Evolutionary conservation across 2,888 invertebrate genomes (phyloP), one percentile per base, ranked within the genome.

Genomic region (Zaprionus lineosus): DNA sequence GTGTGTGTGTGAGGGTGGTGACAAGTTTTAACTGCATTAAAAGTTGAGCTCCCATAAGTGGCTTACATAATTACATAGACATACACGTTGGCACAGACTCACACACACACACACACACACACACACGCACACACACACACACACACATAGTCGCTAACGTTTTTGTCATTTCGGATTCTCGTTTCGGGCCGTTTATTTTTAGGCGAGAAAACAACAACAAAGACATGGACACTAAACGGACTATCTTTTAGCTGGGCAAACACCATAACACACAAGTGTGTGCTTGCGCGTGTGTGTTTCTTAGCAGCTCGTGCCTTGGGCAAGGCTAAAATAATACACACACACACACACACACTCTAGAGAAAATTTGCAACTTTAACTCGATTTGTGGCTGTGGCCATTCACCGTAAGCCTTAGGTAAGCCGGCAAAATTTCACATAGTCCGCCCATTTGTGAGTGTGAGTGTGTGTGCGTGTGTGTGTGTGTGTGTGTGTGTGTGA

Each of bases 21-120:
- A 70, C 74, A 84, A 68, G 58, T 84, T 84, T 81, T 64, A 81
- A 76, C 65, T 71, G 62, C 82, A 76, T 74, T 81, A 74, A 78
- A 82, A 78, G 59, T 63, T 66, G 19, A 53, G 46, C 64, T 70
- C 31, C 51, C 65, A 34, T 70, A 69, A 69, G 71, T 71, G 68
- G 68, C 68, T 69, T 71, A 69, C 51, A 70, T 70, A 65, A 69
- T 68, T 68, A 68, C 51, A 66, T 55, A 62, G 48, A 11, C 50
- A 71, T 37, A 40, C 48, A 50, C 36, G 12, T 8, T 52, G 14
- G 31, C n/a, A 36, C 12, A 21, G 12, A 37, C 8, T 37, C 43
- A 24, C 19, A 33, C 37, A 37, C n/a, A 29, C 24, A 29, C 12
- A 24, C 5, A 24, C 18, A 7, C 14, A 26, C n/a, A 28, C 15